Percentiles rank a stretch among this genome's conserved stretches.
Evolutionary conservation across 2,797 vertebrate species (phyloP).

Genomic region (Dipus sagitta): DNA sequence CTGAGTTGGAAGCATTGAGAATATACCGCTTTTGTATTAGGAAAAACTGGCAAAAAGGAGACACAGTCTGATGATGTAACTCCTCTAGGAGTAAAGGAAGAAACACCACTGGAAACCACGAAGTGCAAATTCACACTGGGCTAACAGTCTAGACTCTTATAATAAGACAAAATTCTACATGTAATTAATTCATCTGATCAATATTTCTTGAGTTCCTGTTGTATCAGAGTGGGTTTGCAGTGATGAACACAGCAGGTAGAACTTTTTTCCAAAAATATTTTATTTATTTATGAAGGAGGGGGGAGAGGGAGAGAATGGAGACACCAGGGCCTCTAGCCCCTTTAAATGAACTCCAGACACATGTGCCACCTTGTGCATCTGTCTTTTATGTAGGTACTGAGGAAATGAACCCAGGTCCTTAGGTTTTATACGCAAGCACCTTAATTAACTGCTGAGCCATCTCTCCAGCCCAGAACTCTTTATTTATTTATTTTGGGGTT

Average conservation of each 20-base stretch:
- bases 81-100: neutral
- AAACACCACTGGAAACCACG: neutral
- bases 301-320: too few relatives aligned
- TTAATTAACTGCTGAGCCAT: too few relatives aligned
- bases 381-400: too few relatives aligned
- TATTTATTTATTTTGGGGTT: too few relatives aligned
- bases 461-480: too few relatives aligned
- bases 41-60: neutral
- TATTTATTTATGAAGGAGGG: too few relatives aligned
- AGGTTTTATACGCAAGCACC: too few relatives aligned
- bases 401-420: too few relatives aligned
- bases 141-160: neutral
- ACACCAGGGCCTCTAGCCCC: too few relatives aligned
- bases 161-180: constrained; percentile 6
- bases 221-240: neutral
- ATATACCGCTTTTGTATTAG: neutral
- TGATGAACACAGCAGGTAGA: neutral
- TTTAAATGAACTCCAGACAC: too few relatives aligned
- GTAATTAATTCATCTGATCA: neutral
- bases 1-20: neutral
- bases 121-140: neutral
- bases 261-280: neutral
- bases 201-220: neutral
- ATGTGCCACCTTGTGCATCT: too few relatives aligned
- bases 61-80: neutral